Base-by-base conservation (phyloP, 2,113 vertebrate genomes). In the Amazona guildingii region DNA sequence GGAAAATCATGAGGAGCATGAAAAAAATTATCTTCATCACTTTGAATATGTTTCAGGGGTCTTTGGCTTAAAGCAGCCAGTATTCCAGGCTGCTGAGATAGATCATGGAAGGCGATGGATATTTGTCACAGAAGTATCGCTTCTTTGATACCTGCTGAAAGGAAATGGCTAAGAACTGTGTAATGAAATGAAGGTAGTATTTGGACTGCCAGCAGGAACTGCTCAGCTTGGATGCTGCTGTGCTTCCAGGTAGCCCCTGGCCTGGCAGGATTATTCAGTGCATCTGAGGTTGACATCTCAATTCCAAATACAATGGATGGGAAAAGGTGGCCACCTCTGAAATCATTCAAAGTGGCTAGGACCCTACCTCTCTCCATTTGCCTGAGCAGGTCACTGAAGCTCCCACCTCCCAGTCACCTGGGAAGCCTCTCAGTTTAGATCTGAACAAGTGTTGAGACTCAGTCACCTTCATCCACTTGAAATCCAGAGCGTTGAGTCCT, bases 381-480 rank as follows among this genome's bases (percentile, higher is more conserved):
- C 88, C 86, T 92, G 77, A 89, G 67, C 77, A 91, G 94, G 95
- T 97, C 95, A 89, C 77, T 85, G 83, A 89, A 94, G 79, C 57
- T 96, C 35, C 44, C 84, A 95, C 93, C 94, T 89, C 75, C 61
- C 52, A 61, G 28, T 91, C 94, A 95, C 93, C 93, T 95, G 94
- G 74, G 84, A 97, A 96, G 85, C 95, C 89, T 95, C 95, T 95
- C 66, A 16, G 35, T 89, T 92, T 94, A 95, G 93, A 96, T 89
- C 86, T 92, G 83, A 91, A 92, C 67, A 91, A 95, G 89, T 94
- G 83, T 62, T 97, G 91, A 95, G 95, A 91, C 64, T 92, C 89
- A 76, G 69, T 91, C 94, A 89, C 94, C 95, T 95, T 93, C 88
- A 91, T 88, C 95, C 96, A 94, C 95, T 96, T 96, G 95, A 97